These are phyloP conservation scores for Petrosia ficiformis DNA, from an alignment of 37 sponge, comb jelly and placozoan genomes.

Conservation along the genomic window DNA sequence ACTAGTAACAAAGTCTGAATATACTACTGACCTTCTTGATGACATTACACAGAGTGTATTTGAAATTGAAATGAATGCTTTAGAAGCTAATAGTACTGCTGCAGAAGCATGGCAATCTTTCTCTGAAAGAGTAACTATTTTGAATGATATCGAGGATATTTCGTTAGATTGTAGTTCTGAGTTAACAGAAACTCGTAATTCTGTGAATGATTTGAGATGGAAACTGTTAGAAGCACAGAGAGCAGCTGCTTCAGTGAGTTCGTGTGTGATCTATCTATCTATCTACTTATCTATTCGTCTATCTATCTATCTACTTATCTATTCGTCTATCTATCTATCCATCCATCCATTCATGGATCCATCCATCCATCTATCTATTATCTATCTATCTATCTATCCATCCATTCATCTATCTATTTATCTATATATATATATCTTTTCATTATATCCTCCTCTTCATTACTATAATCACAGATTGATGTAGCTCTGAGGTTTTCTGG, in stretches of 20 bases:
- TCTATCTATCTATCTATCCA: too few species aligned
- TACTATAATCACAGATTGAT: constrained; percentile 42
- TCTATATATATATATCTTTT: too few species aligned
- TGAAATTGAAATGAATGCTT: not conserved
- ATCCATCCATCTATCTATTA: too few species aligned
- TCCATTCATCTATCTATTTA: too few species aligned
- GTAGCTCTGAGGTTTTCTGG: constrained; percentile 64
- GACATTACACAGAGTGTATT: too few species aligned
- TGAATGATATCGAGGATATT: not conserved
- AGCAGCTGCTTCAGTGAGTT: constrained; percentile 29
- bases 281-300: not conserved
- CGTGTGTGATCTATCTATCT: not conserved
- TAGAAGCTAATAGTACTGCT: not conserved
- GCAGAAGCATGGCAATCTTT: not conserved
- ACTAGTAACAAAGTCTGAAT: too few species aligned
- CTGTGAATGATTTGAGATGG: not conserved
- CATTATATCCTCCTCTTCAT: too few species aligned
- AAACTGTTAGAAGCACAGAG: constrained; percentile 16
- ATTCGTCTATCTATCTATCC: too few species aligned
- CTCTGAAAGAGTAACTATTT: not conserved
- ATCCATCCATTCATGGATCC: too few species aligned
- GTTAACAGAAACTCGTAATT: not conserved
- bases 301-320: too few species aligned
- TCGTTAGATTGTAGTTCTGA: not conserved
- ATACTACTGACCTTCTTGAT: too few species aligned